Evolutionary conservation across 2,113 vertebrate species (phyloP), one percentile per base, ranked within the genome.

Genomic region (Pseudolaguvia tuberculata): DNA sequence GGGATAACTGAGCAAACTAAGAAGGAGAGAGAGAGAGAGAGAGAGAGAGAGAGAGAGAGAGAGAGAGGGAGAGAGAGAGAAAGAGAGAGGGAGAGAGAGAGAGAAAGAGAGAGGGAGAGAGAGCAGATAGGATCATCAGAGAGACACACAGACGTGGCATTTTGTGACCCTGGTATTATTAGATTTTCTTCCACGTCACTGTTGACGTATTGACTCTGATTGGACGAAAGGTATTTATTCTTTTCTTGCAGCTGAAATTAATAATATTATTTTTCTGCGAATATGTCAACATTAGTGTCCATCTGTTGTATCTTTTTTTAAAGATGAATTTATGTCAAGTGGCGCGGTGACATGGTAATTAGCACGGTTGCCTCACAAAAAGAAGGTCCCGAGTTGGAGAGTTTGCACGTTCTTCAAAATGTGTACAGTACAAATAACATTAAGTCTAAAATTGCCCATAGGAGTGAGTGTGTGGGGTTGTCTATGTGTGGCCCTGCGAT

Each of bases 51-150:
- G 11, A 45, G 62, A 61, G n/a, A 70, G 42, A 20, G 31, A 56
- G 47, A 69, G 15, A 47, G 15, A 63, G 25, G 35, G 45, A 53
- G 53, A 47, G 14, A 65, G n/a, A 45, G 17, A 15, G 11, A 45
- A n/a, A n/a, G n/a, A n/a, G n/a, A 21, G 18, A 47, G 6, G 39
- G 62, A 61, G n/a, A 70, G 42, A 20, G 31, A 56, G 47, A 69
- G 15, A 47, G 15, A 63, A n/a, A 45, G 45, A 53, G 53, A 47
- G 14, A 65, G n/a, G 21, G 17, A 15, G 11, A 9, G 7, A 62
- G 21, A 21, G 59, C 31, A 62, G 13, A 50, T 50, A 50, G 39
- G 27, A 51, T 31, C 69, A 66, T 61, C 61, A 25, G 59, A 51
- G 39, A 72, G 59, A 2, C 20, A 68, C 23, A 12, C 17, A 25